A percentile compares a stretch with the other conserved stretches of the same genome.
Conservation (phyloP, 1,140 invertebrate species). For the Penaeus indicus region DNA sequence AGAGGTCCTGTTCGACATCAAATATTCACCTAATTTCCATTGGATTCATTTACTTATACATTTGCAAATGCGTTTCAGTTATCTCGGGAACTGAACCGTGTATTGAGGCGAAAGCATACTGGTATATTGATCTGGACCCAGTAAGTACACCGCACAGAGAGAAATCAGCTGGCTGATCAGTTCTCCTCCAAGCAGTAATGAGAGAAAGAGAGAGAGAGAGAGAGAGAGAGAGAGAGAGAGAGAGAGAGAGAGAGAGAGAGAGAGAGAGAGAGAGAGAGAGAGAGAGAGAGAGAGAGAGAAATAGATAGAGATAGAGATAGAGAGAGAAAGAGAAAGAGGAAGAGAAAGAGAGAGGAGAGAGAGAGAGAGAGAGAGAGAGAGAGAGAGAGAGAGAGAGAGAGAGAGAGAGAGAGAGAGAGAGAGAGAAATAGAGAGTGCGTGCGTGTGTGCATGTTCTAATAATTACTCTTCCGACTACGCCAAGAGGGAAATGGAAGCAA, state of each 20-base stretch:
- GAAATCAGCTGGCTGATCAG: too few relatives aligned
- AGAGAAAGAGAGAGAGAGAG: background rate
- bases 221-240: background rate
- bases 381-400: background rate
- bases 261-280: constrained; percentile 9
- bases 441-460: too few relatives aligned
- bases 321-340: background rate
- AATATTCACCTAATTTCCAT: too few relatives aligned
- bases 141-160: too few relatives aligned
- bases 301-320: background rate
- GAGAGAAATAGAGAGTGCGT: background rate
- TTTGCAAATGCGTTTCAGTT: too few relatives aligned
- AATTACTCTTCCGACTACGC: too few relatives aligned
- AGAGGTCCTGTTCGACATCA: too few relatives aligned
- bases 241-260: background rate
- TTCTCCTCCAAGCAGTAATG: background rate
- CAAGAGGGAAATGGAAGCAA: too few relatives aligned
- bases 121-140: too few relatives aligned
- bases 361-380: background rate
- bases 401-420: background rate
- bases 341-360: background rate
- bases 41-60: too few relatives aligned
- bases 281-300: constrained; percentile 3
- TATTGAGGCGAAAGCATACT: too few relatives aligned
- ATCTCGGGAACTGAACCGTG: too few relatives aligned